Base-by-base conservation (phyloP, 1,140 invertebrate species). In the Alviniconcha marisindica region DNA sequence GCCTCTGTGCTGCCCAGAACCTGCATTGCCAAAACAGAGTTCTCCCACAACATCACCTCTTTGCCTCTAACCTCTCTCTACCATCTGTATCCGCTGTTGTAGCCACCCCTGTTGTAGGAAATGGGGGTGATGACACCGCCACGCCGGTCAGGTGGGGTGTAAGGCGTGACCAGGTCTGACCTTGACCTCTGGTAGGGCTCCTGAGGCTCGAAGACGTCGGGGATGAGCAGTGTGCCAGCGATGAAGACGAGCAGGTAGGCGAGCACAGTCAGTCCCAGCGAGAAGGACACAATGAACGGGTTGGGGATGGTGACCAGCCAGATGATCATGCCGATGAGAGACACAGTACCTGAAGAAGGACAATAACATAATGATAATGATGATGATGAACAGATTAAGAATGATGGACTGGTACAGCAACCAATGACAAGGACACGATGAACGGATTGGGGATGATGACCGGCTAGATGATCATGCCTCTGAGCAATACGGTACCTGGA, bases 351-450 rank as follows among this genome's bases (percentile, higher is more conserved):
- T 89, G 83, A 77, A 86, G 84, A 4, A 18, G 18, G 7, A 48
- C 18, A 48, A 48, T n/a, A n/a, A n/a, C n/a, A n/a, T n/a, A n/a
- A n/a, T n/a, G n/a, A n/a, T n/a, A n/a, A n/a, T n/a, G n/a, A n/a
- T n/a, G n/a, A n/a, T n/a, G n/a, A n/a, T n/a, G n/a, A n/a, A n/a
- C 51, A 12, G 12, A 14, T 54, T 54, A 54, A 12, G 24, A 54
- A 14, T 54, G 12, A 54, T 54, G 51, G 12, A 14, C 24, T 54
- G 24, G n/a, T n/a, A n/a, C n/a, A n/a, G n/a, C n/a, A n/a, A n/a
- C 88, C 78, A 89, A 31, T 60, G 88, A 89, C 38, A 79, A 89
- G 21, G 87, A 88, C 2, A 86, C 83, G 14, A 87, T n/a, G n/a
- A n/a, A n/a, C n/a, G 10, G 12, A 24, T 54, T 54, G 51, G 12